phyloP scores from a whole-genome alignment of 2,888 invertebrate genomes.

The Oscheius sp. region DNA sequence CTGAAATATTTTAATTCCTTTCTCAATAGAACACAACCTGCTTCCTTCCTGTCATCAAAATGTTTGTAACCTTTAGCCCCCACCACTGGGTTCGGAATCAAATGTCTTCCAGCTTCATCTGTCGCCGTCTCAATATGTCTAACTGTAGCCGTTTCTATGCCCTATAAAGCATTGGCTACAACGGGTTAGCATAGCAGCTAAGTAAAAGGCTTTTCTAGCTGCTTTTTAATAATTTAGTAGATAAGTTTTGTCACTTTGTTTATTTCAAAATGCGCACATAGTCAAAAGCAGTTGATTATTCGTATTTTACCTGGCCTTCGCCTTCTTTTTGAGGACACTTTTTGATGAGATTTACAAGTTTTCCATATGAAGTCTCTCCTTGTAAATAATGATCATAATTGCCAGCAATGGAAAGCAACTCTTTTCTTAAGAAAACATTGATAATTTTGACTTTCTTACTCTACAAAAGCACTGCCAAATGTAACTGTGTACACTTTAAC shows the following conservation, averaged over 20 bases:
- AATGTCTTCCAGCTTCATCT: slow-evolving; percentile 28
- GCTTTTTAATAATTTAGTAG: too few relatives aligned
- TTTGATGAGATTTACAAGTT: slow-evolving; percentile 40
- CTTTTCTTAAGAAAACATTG: slow-evolving; percentile 32
- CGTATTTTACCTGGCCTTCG: background rate
- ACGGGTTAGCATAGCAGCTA: too few relatives aligned
- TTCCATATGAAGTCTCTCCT: slow-evolving; percentile 40
- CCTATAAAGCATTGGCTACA: too few relatives aligned
- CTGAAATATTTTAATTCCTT: background rate
- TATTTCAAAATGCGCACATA: too few relatives aligned
- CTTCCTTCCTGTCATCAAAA: slow-evolving; percentile 30
- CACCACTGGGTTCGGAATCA: slow-evolving; percentile 32
- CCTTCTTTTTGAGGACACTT: slow-evolving; percentile 22
- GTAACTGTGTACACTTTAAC: slow-evolving; percentile 38
- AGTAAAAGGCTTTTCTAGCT: too few relatives aligned
- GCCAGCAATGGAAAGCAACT: slow-evolving; percentile 40
- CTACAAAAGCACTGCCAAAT: slow-evolving; percentile 35
- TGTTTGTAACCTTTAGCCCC: slow-evolving; percentile 9
- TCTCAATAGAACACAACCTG: background rate
- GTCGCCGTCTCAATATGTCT: slow-evolving; percentile 25
- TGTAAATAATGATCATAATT: slow-evolving; percentile 27
- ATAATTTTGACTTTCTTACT: slow-evolving; percentile 3
- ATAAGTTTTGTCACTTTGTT: too few relatives aligned
- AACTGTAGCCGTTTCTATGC: slow-evolving; percentile 31
- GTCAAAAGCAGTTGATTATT: background rate